Evolutionary conservation across 2,888 invertebrate species (phyloP).

Genomic region (Rhagonycha lutea): DNA sequence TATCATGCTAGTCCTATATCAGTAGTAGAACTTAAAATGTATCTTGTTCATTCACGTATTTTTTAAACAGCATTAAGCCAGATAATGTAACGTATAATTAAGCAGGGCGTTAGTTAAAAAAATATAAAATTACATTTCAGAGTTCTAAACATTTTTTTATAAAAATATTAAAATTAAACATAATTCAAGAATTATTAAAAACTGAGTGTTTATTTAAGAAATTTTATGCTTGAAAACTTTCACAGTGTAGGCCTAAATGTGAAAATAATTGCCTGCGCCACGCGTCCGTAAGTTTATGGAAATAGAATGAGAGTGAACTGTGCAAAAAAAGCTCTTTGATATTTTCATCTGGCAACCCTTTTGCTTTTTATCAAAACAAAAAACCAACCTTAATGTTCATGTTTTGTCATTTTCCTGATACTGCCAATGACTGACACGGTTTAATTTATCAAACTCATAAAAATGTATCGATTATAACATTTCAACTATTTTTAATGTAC

Average conservation of each 20-base stretch:
- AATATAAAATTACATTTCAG: not conserved
- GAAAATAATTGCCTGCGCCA: slow-evolving; percentile 22
- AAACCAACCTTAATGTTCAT: slow-evolving; percentile 14
- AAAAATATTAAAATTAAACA: not conserved
- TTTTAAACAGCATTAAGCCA: not conserved
- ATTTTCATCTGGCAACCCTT: slow-evolving; percentile 22
- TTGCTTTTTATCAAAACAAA: slow-evolving; percentile 9
- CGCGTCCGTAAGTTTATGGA: slow-evolving; percentile 20
- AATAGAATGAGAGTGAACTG: slow-evolving; percentile 15
- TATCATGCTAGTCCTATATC: no score
- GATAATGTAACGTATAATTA: not conserved
- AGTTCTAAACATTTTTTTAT: not conserved
- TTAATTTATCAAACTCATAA: slow-evolving; percentile 13
- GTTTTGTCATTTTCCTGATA: slow-evolving; percentile 22
- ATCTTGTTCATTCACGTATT: no score
- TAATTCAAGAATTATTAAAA: not conserved
- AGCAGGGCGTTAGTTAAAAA: not conserved
- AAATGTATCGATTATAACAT: slow-evolving; percentile 3
- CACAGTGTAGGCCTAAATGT: slow-evolving; percentile 13
- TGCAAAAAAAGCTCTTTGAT: slow-evolving; percentile 16
- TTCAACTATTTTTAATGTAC: not conserved
- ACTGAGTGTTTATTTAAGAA: slow-evolving; percentile 6
- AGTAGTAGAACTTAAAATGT: no score
- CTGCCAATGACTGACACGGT: slow-evolving; percentile 15
- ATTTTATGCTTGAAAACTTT: slow-evolving; percentile 12